These are phyloP conservation scores for Ichneumon xanthorius DNA, from an alignment of 2,888 invertebrate genomes.

Conservation along the genomic window DNA sequence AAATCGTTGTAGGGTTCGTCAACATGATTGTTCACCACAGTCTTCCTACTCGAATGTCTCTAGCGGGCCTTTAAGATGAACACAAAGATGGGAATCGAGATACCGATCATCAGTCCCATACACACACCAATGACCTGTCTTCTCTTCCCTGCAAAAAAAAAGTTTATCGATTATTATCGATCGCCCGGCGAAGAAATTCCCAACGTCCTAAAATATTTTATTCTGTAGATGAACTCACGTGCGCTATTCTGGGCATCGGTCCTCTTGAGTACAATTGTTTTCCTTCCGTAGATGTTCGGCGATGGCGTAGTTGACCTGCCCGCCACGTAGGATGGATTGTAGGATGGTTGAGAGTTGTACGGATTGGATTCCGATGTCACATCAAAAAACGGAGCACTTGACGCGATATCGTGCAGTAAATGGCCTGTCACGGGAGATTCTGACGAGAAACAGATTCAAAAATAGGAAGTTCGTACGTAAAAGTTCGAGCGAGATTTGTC, in stretches of 20 bases:
- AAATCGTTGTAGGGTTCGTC: not conserved
- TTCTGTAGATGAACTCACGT: not conserved
- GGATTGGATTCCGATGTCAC: not conserved
- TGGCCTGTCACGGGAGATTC: not conserved
- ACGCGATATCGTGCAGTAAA: not conserved
- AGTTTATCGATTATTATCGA: not conserved
- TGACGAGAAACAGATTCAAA: not conserved
- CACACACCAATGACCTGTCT: conserved; percentile 1
- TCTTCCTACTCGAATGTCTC: not conserved
- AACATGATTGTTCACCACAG: not conserved
- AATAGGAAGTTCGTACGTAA: not conserved
- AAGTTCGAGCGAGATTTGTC: too few relatives aligned
- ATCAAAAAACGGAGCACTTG: conserved; percentile 1
- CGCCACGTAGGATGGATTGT: conserved; percentile 3
- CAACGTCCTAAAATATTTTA: not conserved
- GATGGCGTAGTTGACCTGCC: not conserved
- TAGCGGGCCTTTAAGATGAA: not conserved
- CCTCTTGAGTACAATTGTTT: not conserved
- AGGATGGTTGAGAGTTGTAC: conserved; percentile 15
- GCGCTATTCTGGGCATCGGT: not conserved
- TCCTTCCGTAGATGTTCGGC: not conserved
- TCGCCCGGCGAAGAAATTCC: not conserved
- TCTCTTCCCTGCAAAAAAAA: conserved; percentile 32
- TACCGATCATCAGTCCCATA: conserved; percentile 14
- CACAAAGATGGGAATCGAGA: conserved; percentile 1